These are phyloP conservation scores for Andrena cerasifolii DNA, from an alignment of 1,140 invertebrate species.

Conservation along the genomic window DNA sequence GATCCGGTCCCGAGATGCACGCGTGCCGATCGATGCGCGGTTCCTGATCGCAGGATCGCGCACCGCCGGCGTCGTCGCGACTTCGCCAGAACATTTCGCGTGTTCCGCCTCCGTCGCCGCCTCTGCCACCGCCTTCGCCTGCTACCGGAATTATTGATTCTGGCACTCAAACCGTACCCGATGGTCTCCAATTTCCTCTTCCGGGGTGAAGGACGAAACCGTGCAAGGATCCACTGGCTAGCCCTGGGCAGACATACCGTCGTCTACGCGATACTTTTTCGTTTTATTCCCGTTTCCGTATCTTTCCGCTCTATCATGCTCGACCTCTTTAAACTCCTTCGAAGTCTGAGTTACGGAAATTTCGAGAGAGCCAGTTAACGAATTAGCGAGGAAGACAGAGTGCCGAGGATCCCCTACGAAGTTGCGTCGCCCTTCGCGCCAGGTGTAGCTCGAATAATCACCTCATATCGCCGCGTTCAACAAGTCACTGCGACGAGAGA, in stretches of 20 bases:
- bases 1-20: constrained; percentile 42
- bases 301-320: no score
- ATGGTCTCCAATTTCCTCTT: constrained; percentile 60
- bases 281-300: no score
- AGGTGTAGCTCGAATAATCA: background rate
- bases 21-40: background rate
- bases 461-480: constrained; percentile 16
- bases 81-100: constrained; percentile 53
- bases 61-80: background rate
- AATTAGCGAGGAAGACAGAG: no score
- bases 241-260: no score
- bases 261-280: no score
- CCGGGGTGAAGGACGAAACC: constrained; percentile 51
- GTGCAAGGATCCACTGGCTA: constrained; percentile 1
- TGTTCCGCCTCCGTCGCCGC: background rate
- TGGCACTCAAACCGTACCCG: constrained; percentile 49
- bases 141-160: constrained; percentile 63
- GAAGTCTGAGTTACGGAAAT: no score
- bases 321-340: no score
- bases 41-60: constrained; percentile 12
- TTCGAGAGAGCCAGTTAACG: no score
- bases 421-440: background rate
- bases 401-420: no score
- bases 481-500: constrained; percentile 14
- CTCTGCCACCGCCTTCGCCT: no score